Conservation (phyloP, 2,113 vertebrate genomes). For the Panthera tigris region DNA sequence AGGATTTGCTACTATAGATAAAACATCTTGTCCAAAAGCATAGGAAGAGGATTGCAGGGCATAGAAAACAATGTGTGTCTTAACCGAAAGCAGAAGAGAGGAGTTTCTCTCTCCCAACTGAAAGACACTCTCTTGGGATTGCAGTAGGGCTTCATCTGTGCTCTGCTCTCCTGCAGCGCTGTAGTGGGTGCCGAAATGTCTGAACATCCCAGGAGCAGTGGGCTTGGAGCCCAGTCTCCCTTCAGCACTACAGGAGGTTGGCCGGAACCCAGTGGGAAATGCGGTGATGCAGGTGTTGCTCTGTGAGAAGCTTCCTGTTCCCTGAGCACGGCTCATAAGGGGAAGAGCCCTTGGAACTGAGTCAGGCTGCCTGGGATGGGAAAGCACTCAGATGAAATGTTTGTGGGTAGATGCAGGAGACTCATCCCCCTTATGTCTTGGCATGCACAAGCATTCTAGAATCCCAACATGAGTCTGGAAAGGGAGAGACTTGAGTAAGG, state of each 20-base stretch:
- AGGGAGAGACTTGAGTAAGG: background rate
- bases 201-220: background rate
- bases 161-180: background rate
- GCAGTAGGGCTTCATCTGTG: background rate
- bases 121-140: background rate
- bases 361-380: background rate
- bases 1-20: background rate
- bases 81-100: background rate
- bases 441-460: background rate
- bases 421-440: background rate
- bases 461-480: background rate
- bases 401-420: no score
- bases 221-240: background rate
- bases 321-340: background rate
- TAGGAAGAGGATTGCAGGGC: background rate
- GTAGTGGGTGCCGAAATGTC: background rate
- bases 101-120: background rate
- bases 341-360: background rate
- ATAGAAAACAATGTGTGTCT: background rate
- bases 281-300: background rate
- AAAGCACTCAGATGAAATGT: background rate
- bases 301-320: background rate
- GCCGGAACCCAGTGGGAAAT: background rate
- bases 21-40: conserved; percentile 9
- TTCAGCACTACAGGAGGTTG: background rate